Base-by-base conservation (phyloP, 2,888 invertebrate genomes). In the Muschampia plurimacula region DNA sequence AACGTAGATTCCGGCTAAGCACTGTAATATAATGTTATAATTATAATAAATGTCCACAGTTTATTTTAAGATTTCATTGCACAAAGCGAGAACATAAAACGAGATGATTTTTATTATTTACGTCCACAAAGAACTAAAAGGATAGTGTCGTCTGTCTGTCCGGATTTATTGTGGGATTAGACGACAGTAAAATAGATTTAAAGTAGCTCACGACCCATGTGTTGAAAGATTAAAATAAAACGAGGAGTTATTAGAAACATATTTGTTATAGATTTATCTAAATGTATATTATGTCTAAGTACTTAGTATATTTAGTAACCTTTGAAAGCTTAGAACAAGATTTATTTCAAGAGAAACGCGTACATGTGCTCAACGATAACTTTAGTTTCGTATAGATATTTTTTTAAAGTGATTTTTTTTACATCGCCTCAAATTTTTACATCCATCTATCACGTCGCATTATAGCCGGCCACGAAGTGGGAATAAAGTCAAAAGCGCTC, bases 91-190 rank as follows among this genome's bases (percentile, higher is more conserved):
- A 46, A 57, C 72, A 72, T 62, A 63, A 67, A 72, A 28, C 59
- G 41, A 66, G 72, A 67, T 63, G 67, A 72, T 52, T 67, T 72
- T 72, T 72, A 72, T 72, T 72, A 49, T 72, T 72, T 72, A 72
- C 67, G 72, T 71, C 74, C 78, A 82, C 80, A 83, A 82, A 79
- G 80, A 79, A 79, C 75, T 75, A 79, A 81, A 76, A 75, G 79
- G 79, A 80, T 81, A 80, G 67, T 67, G 72, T 67, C 72, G 67
- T 63, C 55, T 57, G 80, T 79, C 79, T 77, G 75, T 73, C 71
- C 65, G 72, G 77, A 87, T 89, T 88, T 89, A 90, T 88, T 85
- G 82, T 77, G 79, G 84, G 90, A 90, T 91, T 89, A 89, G 80
- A 81, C 78, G 77, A 83, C 80, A 86, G 86, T 86, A 85, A 88